Evolutionary conservation across 92 coral and sea anemone genomes (phyloP).

Genomic region (Epizoanthus scotinus): DNA sequence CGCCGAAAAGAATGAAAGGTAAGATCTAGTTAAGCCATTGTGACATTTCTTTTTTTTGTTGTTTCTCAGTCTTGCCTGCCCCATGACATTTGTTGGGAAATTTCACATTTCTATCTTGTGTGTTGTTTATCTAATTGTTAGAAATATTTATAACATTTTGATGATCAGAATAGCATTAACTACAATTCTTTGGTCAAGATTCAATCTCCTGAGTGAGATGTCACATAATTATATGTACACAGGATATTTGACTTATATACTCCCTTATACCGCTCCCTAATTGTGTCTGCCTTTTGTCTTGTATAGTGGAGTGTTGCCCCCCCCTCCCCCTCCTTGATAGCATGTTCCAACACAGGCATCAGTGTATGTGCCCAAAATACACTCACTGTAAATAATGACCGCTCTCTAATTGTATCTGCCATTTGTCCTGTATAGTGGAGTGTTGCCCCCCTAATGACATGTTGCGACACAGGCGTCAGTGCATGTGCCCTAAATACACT

Average conservation of each 20-base stretch:
- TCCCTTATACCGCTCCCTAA: too few relatives aligned
- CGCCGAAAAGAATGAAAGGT: conserved; percentile 47
- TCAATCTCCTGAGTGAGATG: too few relatives aligned
- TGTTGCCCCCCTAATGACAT: conserved; percentile 38
- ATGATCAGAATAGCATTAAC: too few relatives aligned
- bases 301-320: not conserved
- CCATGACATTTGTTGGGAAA: too few relatives aligned
- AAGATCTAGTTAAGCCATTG: not conserved
- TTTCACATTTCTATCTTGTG: too few relatives aligned
- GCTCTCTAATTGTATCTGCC: not conserved
- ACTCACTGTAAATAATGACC: not conserved
- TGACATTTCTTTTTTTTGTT: too few relatives aligned
- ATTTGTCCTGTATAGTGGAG: not conserved
- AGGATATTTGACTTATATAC: too few relatives aligned
- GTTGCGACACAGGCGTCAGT: conserved; percentile 62
- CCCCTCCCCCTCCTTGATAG: conserved; percentile 29
- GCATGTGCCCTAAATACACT: not conserved
- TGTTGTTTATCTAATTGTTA: too few relatives aligned
- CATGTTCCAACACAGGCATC: conserved; percentile 66
- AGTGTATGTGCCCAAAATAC: not conserved
- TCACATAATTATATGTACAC: too few relatives aligned
- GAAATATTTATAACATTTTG: too few relatives aligned
- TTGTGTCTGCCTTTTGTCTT: not conserved
- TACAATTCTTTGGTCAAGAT: too few relatives aligned
- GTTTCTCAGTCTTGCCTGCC: too few relatives aligned